phyloP scores from a whole-genome alignment of 2,888 invertebrate genomes.

The Bombylius discolor region DNA sequence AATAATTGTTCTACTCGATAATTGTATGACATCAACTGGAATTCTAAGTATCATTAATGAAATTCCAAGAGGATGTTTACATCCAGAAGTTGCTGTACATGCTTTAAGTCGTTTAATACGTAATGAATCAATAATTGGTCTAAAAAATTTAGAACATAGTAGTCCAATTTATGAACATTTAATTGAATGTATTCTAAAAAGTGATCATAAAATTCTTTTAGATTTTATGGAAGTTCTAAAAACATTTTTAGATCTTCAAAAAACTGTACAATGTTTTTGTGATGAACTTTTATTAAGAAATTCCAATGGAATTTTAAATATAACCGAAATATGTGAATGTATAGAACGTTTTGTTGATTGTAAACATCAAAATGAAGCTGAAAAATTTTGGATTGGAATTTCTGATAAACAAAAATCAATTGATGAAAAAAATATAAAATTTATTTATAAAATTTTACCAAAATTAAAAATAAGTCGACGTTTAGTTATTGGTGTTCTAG shows the following conservation, averaged over 20 bases:
- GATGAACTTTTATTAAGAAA: constrained; percentile 49
- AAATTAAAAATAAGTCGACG: constrained; percentile 46
- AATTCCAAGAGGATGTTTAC: constrained; percentile 38
- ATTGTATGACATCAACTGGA: constrained; percentile 26
- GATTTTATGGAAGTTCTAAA: constrained; percentile 33
- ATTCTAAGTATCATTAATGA: constrained; percentile 35
- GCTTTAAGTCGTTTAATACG: constrained; percentile 37
- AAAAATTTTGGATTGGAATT: constrained; percentile 55
- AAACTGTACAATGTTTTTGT: constrained; percentile 39
- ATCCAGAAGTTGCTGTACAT: constrained; percentile 35
- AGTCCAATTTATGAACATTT: constrained; percentile 35
- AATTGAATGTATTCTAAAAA: constrained; percentile 36
- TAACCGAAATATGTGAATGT: constrained; percentile 47
- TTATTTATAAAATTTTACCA: constrained; percentile 44
- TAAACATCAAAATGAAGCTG: constrained; percentile 42
- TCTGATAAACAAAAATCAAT: constrained; percentile 44
- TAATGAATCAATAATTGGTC: constrained; percentile 28
- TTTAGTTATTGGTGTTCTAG: constrained; percentile 43
- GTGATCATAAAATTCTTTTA: constrained; percentile 32
- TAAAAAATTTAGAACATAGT: constrained; percentile 10
- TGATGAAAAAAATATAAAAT: constrained; percentile 42
- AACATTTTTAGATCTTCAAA: constrained; percentile 22
- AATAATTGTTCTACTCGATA: constrained; percentile 20
- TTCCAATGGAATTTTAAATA: constrained; percentile 43
- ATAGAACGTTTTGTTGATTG: constrained; percentile 32